Evolutionary conservation across 2,797 vertebrate species (phyloP).

Genomic region (Naso thynnoides): DNA sequence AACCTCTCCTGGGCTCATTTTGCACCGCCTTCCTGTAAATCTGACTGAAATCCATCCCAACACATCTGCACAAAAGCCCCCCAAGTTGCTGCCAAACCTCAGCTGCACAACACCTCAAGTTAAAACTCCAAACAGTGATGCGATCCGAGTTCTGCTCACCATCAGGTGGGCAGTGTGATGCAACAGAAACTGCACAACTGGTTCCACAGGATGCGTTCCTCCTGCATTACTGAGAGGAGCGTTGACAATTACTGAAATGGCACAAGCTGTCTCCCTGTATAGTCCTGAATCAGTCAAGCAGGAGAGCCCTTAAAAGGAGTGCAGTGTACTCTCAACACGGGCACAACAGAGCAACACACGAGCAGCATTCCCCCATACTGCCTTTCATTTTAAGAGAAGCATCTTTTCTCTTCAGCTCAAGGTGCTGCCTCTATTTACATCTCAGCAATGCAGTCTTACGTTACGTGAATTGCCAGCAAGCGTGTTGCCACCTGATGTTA

Average conservation of each 20-base stretch:
- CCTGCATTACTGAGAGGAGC: slow-evolving; percentile 61
- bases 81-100: slow-evolving; percentile 31
- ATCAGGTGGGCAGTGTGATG: slow-evolving; percentile 76
- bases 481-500: not conserved
- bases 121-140: slow-evolving; percentile 31
- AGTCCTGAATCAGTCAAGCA: slow-evolving; percentile 72
- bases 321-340: slow-evolving; percentile 46
- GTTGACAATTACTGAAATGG: slow-evolving; percentile 72
- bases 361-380: slow-evolving; percentile 35
- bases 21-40: slow-evolving; percentile 9
- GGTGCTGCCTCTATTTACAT: not conserved
- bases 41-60: slow-evolving; percentile 38
- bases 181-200: slow-evolving; percentile 77
- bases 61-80: slow-evolving; percentile 23
- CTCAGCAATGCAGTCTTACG: not conserved
- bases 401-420: slow-evolving; percentile 9
- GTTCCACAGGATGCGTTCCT: slow-evolving; percentile 76
- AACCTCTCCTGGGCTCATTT: not conserved
- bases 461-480: rapidly evolving
- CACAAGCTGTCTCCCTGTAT: slow-evolving; percentile 72
- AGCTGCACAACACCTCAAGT: slow-evolving; percentile 51
- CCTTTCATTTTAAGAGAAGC: slow-evolving; percentile 2
- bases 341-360: slow-evolving; percentile 57
- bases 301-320: slow-evolving; percentile 57
- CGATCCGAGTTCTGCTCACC: slow-evolving; percentile 55